These are phyloP conservation scores for Tetrax tetrax DNA, from an alignment of 2,113 vertebrate genomes.

Conservation along the genomic window DNA sequence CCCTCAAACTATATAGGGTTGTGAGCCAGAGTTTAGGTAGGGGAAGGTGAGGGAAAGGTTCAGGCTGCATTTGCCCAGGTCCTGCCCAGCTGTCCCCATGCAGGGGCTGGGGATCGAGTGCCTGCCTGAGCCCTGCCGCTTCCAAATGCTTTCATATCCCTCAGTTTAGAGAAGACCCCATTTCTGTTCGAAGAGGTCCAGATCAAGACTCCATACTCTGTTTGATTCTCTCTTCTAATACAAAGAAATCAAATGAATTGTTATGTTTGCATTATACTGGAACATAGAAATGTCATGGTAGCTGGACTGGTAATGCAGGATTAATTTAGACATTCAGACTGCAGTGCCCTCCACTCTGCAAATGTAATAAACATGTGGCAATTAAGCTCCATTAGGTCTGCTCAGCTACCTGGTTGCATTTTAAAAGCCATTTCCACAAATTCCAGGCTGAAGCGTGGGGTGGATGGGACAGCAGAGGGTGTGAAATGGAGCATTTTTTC, in stretches of 20 bases:
- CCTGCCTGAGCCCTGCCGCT: not conserved
- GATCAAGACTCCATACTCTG: not conserved
- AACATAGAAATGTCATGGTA: slow-evolving; percentile 30
- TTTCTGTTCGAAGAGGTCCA: not conserved
- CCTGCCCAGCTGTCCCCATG: not conserved
- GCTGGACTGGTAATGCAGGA: not conserved
- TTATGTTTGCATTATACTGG: slow-evolving; percentile 3
- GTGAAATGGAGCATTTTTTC: not conserved
- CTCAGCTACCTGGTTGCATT: not conserved
- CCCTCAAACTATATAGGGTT: not conserved
- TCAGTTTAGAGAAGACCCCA: not conserved
- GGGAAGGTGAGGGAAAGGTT: not conserved
- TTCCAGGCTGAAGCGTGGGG: not conserved
- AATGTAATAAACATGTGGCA: slow-evolving; percentile 36
- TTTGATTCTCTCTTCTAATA: not conserved
- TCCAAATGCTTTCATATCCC: not conserved
- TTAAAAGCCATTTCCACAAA: slow-evolving; percentile 5
- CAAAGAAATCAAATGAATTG: slow-evolving; percentile 21
- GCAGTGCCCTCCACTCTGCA: slow-evolving; percentile 2
- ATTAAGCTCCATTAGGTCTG: slow-evolving; percentile 40
- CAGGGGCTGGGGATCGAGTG: not conserved
- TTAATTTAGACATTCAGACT: slow-evolving; percentile 40
- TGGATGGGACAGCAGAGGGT: not conserved
- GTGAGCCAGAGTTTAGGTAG: not conserved
- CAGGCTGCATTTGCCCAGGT: not conserved